Evolutionary conservation across 2,113 vertebrate genomes (phyloP).

Genomic region (Cyanistes caeruleus): DNA sequence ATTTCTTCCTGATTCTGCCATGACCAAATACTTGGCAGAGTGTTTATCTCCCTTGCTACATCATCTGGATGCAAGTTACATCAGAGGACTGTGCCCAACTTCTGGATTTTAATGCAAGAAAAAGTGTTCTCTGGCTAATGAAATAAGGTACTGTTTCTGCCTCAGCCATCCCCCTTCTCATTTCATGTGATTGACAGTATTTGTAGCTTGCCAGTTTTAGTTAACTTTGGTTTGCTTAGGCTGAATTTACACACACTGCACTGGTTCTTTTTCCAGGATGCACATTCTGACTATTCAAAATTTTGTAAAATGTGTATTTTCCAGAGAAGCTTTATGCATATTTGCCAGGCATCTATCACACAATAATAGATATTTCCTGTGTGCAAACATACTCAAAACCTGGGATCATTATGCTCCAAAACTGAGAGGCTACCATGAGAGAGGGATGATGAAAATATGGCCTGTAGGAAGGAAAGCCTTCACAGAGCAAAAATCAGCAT

Average conservation of each 20-base stretch:
- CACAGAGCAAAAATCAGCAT: neutral
- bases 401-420: neutral
- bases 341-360: neutral
- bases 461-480: neutral
- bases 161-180: neutral
- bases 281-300: neutral
- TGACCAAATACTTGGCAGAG: neutral
- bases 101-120: neutral
- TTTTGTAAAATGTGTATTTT: neutral
- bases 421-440: neutral
- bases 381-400: neutral
- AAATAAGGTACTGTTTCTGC: neutral
- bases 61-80: neutral
- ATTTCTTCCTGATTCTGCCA: neutral
- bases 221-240: neutral
- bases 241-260: neutral
- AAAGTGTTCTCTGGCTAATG: neutral
- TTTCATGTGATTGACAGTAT: neutral
- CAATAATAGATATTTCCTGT: neutral
- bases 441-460: neutral
- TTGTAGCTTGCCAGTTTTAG: neutral
- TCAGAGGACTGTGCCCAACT: neutral
- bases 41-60: accelerated
- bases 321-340: neutral
- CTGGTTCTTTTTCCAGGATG: neutral